Conservation (phyloP, 2,797 vertebrate species). For the Acanthurus leucopareius region DNA sequence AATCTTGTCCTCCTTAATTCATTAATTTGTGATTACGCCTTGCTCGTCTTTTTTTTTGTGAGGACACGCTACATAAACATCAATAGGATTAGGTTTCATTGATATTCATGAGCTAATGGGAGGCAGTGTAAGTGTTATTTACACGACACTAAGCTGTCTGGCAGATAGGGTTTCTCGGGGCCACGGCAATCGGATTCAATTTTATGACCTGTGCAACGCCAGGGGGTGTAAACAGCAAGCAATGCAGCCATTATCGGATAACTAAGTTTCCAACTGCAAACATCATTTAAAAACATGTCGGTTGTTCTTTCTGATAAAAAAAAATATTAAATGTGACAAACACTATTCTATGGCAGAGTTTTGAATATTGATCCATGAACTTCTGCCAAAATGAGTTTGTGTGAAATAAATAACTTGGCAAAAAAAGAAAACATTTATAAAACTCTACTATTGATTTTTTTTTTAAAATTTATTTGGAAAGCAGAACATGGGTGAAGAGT, state of each 20-base stretch:
- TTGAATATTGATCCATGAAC: conserved; percentile 64
- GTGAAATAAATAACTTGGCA: conserved; percentile 57
- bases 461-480: conserved; percentile 53
- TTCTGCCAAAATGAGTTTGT: conserved; percentile 55
- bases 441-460: conserved; percentile 62
- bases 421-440: conserved; percentile 56
- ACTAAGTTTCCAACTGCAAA: conserved; percentile 60
- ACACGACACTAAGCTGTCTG: conserved; percentile 81
- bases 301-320: conserved; percentile 52
- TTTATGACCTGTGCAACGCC: conserved; percentile 72
- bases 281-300: conserved; percentile 66
- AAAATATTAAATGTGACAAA: conserved; percentile 66
- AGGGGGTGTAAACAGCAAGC: conserved; percentile 47
- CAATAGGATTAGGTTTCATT: conserved; percentile 84
- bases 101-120: conserved; percentile 85
- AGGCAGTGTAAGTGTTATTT: conserved; percentile 80
- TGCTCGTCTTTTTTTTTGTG: conserved; percentile 72
- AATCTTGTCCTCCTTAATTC: conserved; percentile 73
- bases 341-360: conserved; percentile 47
- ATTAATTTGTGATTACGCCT: conserved; percentile 76
- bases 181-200: conserved; percentile 68
- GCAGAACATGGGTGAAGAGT: conserved; percentile 45
- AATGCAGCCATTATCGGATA: conserved; percentile 57
- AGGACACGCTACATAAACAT: conserved; percentile 82
- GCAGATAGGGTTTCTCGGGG: conserved; percentile 79